Conservation (phyloP, 2,113 vertebrate genomes). For the Progne subis region DNA sequence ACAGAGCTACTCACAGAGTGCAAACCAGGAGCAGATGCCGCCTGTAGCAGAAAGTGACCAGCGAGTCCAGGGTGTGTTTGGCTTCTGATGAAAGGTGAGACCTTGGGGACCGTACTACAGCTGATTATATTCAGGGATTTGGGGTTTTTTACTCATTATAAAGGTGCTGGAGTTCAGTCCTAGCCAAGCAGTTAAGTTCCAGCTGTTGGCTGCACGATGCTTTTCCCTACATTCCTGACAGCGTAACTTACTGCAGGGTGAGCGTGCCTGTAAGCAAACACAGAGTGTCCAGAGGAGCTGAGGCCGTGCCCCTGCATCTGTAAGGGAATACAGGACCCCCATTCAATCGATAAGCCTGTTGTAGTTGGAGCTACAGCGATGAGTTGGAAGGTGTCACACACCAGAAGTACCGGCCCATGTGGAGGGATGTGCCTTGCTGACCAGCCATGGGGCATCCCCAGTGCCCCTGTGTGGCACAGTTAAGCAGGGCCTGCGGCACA, state of each 20-base stretch:
- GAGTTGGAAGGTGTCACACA: background rate
- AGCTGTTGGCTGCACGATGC: background rate
- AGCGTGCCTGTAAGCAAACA: background rate
- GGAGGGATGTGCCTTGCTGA: background rate
- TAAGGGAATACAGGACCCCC: background rate
- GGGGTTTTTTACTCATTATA: background rate
- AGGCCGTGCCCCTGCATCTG: background rate
- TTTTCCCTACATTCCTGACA: background rate
- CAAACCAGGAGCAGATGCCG: background rate
- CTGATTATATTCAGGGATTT: background rate
- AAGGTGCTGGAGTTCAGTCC: background rate
- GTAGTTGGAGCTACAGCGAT: background rate
- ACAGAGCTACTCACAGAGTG: background rate
- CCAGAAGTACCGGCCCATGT: background rate
- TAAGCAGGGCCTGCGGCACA: background rate
- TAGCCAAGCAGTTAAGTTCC: background rate
- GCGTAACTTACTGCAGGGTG: background rate
- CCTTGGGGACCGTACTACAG: background rate
- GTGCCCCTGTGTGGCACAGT: background rate
- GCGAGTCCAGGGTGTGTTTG: background rate
- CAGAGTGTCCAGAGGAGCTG: background rate
- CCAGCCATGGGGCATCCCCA: background rate
- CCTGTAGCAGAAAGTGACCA: background rate
- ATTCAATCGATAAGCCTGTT: background rate
- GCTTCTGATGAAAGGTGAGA: background rate